Base-by-base conservation (phyloP, 2,888 invertebrate species). In the Euclidia mi region DNA sequence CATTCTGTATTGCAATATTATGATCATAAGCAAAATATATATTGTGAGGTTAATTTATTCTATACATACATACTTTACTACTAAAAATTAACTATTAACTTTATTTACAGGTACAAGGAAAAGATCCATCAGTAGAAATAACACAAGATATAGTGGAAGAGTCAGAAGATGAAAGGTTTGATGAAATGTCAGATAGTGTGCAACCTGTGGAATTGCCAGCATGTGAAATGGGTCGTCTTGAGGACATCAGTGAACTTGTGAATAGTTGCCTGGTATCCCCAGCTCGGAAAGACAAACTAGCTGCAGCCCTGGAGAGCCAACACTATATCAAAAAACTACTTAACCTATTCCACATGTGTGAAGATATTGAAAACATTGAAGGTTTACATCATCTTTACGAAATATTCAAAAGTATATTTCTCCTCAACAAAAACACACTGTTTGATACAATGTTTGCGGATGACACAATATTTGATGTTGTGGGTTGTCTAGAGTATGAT, bases 391-490 rank as follows among this genome's bases (percentile, higher is more conserved):
- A 98, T 94, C 95, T 99, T 10, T 99, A 98, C 86, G 98, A 99
- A 91, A 99, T 99, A 88, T 99, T 99, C 88, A 99, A 99, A 94
- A 99, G 98, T 94, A 98, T 99, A 92, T 99, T 99, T 94, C 96
- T 99, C 87, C 96, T 99, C 76, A 99, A 99, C 92, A 99, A 99
- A 92, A 99, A 98, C 88, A 97, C 98, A 53, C 95, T 99, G 45
- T 99, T 99, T 91, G 99, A 99, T 92, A 98, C 99, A 76, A 98
- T 99, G 98, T 99, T 99, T 95, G 97, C 98, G 73, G 98, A 99
- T 82, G 99, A 99, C 85, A 97, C 97, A 76, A 99, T 99, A 90
- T 98, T 99, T 89, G 99, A 99, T 95, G 98, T 99, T 48, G 98
- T 99, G 53, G 99, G 99, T 11, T 99, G 99, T 91, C 95, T 99